Conservation (phyloP, 2,888 invertebrate genomes). For the Spatulosminthurus flaviceps region DNA sequence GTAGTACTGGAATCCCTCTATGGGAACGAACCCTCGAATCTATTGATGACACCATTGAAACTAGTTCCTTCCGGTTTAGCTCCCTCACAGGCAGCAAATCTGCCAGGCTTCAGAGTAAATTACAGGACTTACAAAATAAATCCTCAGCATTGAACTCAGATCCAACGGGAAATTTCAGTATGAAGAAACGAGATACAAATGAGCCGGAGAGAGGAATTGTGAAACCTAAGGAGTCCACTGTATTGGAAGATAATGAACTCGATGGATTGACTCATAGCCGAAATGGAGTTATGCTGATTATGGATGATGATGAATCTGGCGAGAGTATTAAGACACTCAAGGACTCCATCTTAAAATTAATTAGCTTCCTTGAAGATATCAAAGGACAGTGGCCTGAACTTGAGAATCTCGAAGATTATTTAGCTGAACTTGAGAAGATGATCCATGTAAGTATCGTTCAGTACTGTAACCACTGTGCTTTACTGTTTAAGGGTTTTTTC, state of each 20-base stretch:
- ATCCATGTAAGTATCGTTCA: conserved; percentile 64
- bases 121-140: background rate
- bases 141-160: conserved; percentile 21
- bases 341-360: conserved; percentile 45
- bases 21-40: conserved; percentile 42
- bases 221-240: background rate
- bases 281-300: conserved; percentile 45
- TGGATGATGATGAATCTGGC: conserved; percentile 41
- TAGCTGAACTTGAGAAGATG: conserved; percentile 65
- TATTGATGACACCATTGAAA: conserved; percentile 43
- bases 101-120: conserved; percentile 37
- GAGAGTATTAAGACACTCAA: conserved; percentile 42
- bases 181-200: conserved; percentile 39
- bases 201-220: background rate
- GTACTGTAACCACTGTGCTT: too few species aligned
- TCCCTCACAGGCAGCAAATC: conserved; percentile 47
- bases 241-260: conserved; percentile 5
- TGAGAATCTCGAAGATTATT: conserved; percentile 66
- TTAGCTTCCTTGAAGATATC: conserved; percentile 66
- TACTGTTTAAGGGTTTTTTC: too few species aligned
- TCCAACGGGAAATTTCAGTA: conserved; percentile 49
- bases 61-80: conserved; percentile 43
- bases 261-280: conserved; percentile 38
- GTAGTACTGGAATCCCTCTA: conserved; percentile 31
- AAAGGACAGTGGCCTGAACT: conserved; percentile 68